Evolutionary conservation across 2,888 invertebrate species (phyloP), one percentile per base, ranked within the genome.

Genomic region (Zaprionus bogoriensis): DNA sequence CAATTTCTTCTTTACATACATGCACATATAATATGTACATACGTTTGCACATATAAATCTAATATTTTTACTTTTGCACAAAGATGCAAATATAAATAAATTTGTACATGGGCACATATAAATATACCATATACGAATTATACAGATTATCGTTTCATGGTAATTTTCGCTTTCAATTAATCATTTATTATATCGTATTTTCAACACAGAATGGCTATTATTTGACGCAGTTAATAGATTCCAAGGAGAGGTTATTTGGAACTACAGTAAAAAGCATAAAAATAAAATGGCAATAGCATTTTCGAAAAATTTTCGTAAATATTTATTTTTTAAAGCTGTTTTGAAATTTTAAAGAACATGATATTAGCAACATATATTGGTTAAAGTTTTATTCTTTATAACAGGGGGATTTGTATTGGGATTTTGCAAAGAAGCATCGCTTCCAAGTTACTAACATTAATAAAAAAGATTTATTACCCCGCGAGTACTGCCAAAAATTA

Each of bases 1-100:
- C 39, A 41, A 58, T 66, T 68, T 77, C 22, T 32, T 46, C 32
- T 39, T n/a, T 32, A 39, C 25, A 27, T 64, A 68, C 63, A 68
- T 55, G 38, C 45, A 41, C 50, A 50, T 39, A 17, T 42, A 30
- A 3, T 20, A 17, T n/a, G 22, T 36, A 61, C 25, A 30, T 41
- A 48, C 30, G 32, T 20, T 20, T 27, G 17, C 47, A 55, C 39
- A 55, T n/a, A 42, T 20, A 32, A 42, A 28, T 57, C 23, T 32
- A 28, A 22, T 36, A 41, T 46, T 6, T 45, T 20, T 36, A 42
- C 22, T 30, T 45, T 20, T 51, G 58, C 36, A 45, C 25, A 67
- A 27, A 59, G 30, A 55, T 28, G n/a, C 30, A 44, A 30, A 52
- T 14, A 36, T 10, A 17, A 17, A 17, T 36, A 36, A 36, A 30